Evolutionary conservation across 2,797 vertebrate species (phyloP).

Genomic region (Halcyon badia): DNA sequence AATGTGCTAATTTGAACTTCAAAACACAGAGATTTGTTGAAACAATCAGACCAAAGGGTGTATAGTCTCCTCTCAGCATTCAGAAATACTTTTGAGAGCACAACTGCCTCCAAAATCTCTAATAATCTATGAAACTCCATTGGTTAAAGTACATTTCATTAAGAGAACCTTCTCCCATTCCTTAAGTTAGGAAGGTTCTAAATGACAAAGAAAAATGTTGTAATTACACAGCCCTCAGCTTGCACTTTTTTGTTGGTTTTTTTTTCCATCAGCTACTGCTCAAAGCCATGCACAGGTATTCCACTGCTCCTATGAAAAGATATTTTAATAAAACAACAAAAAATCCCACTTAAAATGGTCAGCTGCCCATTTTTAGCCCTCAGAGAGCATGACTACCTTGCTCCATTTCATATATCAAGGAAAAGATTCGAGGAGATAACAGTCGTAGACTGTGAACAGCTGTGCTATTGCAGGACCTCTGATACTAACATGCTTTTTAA

Average conservation of each 20-base stretch:
- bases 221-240: background rate
- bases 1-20: background rate
- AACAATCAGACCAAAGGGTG: background rate
- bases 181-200: background rate
- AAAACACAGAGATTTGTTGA: background rate
- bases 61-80: background rate
- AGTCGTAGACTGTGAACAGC: background rate
- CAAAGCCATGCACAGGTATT: background rate
- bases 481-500: background rate
- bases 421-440: background rate
- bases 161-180: background rate
- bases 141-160: background rate
- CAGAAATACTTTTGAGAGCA: background rate
- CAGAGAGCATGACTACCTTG: background rate
- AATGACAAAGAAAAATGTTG: background rate
- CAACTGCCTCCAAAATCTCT: background rate
- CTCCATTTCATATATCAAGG: background rate
- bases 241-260: background rate
- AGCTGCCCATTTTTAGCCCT: background rate
- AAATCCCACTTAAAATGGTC: background rate
- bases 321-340: background rate
- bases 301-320: background rate
- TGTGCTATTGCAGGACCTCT: background rate
- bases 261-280: background rate
- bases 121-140: background rate